Percentiles rank a stretch among this genome's conserved stretches.
These are phyloP conservation scores for Oryzias woworae DNA, from an alignment of 2,113 vertebrate species.

Conservation along the genomic window DNA sequence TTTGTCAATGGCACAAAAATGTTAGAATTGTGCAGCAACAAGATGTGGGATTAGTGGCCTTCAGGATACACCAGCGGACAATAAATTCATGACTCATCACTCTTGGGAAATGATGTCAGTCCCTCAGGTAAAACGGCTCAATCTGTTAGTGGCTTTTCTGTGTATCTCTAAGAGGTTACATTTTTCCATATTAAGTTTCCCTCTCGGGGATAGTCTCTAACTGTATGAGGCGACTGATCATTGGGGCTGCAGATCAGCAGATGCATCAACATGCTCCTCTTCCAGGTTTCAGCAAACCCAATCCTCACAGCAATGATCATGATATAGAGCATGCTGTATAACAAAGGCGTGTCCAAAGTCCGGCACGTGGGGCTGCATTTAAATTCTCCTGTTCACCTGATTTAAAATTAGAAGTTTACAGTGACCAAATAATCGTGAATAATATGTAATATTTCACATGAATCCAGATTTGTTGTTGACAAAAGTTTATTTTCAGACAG, in stretches of 20 bases:
- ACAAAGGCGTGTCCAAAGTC: too few relatives aligned
- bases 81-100: constrained; percentile 57
- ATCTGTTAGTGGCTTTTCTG: constrained; percentile 32
- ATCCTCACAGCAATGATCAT: neutral
- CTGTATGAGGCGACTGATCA: constrained; percentile 35
- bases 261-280: constrained; percentile 33
- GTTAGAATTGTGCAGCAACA: constrained; percentile 6
- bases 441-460: too few relatives aligned
- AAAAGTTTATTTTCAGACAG: too few relatives aligned
- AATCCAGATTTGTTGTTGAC: too few relatives aligned
- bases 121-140: constrained; percentile 34
- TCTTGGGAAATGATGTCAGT: constrained; percentile 54
- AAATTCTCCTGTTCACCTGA: too few relatives aligned
- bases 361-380: too few relatives aligned
- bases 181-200: constrained; percentile 50
- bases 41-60: constrained; percentile 31
- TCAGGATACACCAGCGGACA: constrained; percentile 31
- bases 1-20: constrained; percentile 17
- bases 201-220: constrained; percentile 42
- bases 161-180: constrained; percentile 56
- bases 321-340: neutral
- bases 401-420: too few relatives aligned
- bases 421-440: too few relatives aligned
- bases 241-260: constrained; percentile 8
- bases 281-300: constrained; percentile 10